These are phyloP conservation scores for Vanessa atalanta DNA, from an alignment of 1,140 invertebrate species.

Conservation along the genomic window DNA sequence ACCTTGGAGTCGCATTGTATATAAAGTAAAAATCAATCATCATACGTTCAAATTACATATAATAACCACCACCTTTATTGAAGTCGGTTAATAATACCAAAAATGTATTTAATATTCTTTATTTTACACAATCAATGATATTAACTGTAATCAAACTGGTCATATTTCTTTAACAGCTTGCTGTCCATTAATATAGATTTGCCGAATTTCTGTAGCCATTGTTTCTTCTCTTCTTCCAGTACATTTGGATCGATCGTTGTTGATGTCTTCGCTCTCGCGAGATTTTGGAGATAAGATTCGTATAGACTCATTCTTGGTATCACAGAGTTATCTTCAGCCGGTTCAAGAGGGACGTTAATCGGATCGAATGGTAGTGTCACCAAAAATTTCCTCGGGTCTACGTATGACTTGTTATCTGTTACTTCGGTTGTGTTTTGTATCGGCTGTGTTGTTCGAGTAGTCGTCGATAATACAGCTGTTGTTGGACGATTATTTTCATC, in stretches of 20 bases:
- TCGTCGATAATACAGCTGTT: slow-evolving; percentile 36
- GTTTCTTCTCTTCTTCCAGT: slow-evolving; percentile 44
- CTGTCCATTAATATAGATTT: slow-evolving; percentile 47
- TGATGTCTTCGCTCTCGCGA: slow-evolving; percentile 54
- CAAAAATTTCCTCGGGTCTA: slow-evolving; percentile 59
- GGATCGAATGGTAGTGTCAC: slow-evolving; percentile 67
- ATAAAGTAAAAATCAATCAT: no score
- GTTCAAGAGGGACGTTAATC: slow-evolving; percentile 67
- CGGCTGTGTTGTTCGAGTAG: slow-evolving; percentile 18
- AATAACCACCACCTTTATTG: no score
- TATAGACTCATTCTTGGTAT: slow-evolving; percentile 70
- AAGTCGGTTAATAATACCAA: no score
- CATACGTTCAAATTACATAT: no score
- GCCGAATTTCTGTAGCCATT: slow-evolving; percentile 54
- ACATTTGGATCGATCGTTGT: slow-evolving; percentile 48
- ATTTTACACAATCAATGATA: background rate
- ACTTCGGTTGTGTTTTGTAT: slow-evolving; percentile 42
- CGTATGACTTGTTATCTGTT: slow-evolving; percentile 38
- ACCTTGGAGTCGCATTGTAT: no score
- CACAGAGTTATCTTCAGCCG: slow-evolving; percentile 67
- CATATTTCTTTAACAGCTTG: slow-evolving; percentile 42
- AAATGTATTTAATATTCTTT: no score
- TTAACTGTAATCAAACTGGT: slow-evolving; percentile 37
- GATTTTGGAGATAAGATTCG: slow-evolving; percentile 67
- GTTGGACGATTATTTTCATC: slow-evolving; percentile 64